Conservation (phyloP, 2,888 invertebrate species). For the Scaptomyza polygonia region DNA sequence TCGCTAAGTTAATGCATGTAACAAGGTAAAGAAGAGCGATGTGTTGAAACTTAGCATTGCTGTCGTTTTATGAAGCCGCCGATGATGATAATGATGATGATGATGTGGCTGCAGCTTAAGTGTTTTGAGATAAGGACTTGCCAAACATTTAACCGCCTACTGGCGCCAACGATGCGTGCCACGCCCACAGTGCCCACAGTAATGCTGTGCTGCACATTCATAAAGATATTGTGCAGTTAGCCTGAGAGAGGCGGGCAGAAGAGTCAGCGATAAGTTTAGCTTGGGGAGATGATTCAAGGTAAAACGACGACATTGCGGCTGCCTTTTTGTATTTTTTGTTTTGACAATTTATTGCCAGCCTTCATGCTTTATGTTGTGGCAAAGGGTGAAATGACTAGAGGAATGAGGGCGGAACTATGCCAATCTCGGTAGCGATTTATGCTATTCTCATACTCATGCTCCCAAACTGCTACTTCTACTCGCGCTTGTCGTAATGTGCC, state of each 20-base stretch:
- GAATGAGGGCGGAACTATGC: conserved; percentile 55
- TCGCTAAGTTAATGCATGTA: neutral
- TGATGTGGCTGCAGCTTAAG: conserved; percentile 38
- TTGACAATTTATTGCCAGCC: conserved; percentile 71
- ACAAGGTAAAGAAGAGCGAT: conserved; percentile 7
- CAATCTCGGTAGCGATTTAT: conserved; percentile 51
- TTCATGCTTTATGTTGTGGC: conserved; percentile 45
- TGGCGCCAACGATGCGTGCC: neutral
- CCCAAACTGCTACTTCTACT: neutral
- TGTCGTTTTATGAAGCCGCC: conserved; percentile 16
- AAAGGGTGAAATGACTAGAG: conserved; percentile 5
- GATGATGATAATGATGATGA: conserved; percentile 25
- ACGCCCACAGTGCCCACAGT: conserved; percentile 31
- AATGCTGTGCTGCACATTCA: conserved; percentile 19
- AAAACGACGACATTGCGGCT: conserved; percentile 74
- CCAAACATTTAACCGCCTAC: conserved; percentile 52
- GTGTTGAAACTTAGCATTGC: conserved; percentile 36
- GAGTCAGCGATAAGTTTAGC: conserved; percentile 63
- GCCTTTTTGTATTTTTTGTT: conserved; percentile 25
- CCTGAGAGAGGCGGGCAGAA: conserved; percentile 7
- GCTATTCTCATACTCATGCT: neutral
- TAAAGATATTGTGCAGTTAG: conserved; percentile 53
- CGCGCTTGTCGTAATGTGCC: conserved; percentile 18
- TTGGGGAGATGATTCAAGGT: conserved; percentile 64
- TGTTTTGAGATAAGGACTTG: conserved; percentile 64